Evolutionary conservation across 2,113 vertebrate genomes (phyloP), one percentile per base, ranked within the genome.

Genomic region (Megaceryle torquata): DNA sequence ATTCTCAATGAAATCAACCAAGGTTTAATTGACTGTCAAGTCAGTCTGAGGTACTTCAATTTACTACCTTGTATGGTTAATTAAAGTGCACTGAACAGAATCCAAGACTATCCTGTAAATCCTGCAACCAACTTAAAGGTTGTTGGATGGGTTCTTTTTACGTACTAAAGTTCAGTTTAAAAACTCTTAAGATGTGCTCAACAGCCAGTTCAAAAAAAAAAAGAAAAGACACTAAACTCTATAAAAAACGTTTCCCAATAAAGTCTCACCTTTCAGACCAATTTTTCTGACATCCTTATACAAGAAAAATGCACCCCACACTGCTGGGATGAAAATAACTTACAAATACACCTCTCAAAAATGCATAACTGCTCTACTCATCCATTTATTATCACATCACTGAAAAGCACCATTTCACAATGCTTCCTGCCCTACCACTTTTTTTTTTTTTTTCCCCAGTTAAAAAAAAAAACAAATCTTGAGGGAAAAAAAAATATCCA

Each of bases 1-100:
- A 96, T 95, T 93, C 95, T 96, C 96, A 97, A 96, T 88, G 48
- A 97, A 97, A 96, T 95, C 94, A 95, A 82, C 85, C 68, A 84
- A 87, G 69, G 61, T 96, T 96, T 91, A 97, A 98, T 95, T 82
- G 89, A 88, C 88, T 95, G 88, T 95, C 93, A 95, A 88, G 95
- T 91, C 93, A 96, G 72, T 90, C 91, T 85, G 72, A 95, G 75
- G 91, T 95, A 84, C 88, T 93, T 96, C 95, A 96, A 94, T 95
- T 96, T 96, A 91, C 82, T 77, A 92, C 87, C 89, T 89, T 71
- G 68, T 89, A 82, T 18, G 67, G 85, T 93, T 96, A 97, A 96
- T 82, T 60, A 94, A 96, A 96, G 65, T 76, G 43, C 65, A 82
- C 78, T 63, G 53, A 96, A 93, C 37, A 96, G 69, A 93, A 87